Evolutionary conservation across 1,140 invertebrate species (phyloP).

Genomic region (Rhagoletis pomonella): DNA sequence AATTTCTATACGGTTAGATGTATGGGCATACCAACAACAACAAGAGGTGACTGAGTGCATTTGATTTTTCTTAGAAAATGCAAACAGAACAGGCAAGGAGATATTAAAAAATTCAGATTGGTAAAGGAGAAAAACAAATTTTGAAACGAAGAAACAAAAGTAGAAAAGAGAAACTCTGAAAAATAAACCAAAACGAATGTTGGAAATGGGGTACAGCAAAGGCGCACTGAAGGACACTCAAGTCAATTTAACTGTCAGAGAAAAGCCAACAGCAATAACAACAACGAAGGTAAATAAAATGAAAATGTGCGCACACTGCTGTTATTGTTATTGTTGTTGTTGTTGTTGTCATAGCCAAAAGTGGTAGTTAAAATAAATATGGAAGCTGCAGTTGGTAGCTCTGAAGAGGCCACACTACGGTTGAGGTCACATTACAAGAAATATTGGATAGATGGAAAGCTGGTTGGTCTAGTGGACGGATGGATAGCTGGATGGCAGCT

Average conservation of each 20-base stretch:
- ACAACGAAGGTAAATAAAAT: background rate
- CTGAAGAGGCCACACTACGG: background rate
- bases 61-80: constrained; percentile 47
- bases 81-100: background rate
- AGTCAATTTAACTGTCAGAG: constrained; percentile 46
- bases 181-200: background rate
- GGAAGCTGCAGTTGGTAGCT: background rate
- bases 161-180: no score
- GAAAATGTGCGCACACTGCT: background rate
- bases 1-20: background rate
- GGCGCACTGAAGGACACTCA: constrained; percentile 31
- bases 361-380: constrained; percentile 42
- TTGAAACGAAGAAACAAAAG: no score
- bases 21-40: background rate
- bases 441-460: background rate
- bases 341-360: background rate
- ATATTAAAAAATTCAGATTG: constrained; percentile 46
- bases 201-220: background rate
- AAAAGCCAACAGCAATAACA: background rate
- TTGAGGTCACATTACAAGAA: constrained; percentile 46
- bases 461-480: background rate
- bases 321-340: background rate
- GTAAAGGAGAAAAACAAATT: background rate
- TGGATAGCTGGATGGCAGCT: no score
- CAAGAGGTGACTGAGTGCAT: background rate